Evolutionary conservation across 2,113 vertebrate species (phyloP).

Genomic region (Brachyhypopomus occidentalis): DNA sequence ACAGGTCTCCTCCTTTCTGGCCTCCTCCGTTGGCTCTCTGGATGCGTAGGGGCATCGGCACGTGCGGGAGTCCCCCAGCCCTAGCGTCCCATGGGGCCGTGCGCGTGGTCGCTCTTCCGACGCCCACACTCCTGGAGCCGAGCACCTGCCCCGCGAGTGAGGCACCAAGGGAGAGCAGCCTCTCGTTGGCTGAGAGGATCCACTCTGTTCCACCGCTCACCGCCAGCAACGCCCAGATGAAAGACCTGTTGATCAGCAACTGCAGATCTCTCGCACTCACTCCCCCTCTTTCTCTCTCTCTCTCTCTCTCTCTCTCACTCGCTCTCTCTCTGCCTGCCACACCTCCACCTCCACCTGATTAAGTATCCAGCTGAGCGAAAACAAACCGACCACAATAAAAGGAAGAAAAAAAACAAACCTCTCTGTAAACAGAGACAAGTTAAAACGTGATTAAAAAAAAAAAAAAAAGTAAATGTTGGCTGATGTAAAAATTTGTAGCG

Average conservation of each 20-base stretch:
- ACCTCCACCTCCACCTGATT: constrained; percentile 36
- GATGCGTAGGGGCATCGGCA: constrained; percentile 63
- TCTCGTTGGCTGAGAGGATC: constrained; percentile 18
- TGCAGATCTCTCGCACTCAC: constrained; percentile 40
- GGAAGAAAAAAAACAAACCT: constrained; percentile 9
- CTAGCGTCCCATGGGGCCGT: constrained; percentile 68
- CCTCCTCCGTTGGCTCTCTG: constrained; percentile 45
- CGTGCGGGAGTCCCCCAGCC: constrained; percentile 28
- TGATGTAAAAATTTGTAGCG: not conserved
- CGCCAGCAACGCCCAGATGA: constrained; percentile 50
- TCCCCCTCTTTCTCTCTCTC: constrained; percentile 25
- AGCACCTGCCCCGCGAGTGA: constrained; percentile 12
- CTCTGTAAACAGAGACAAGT: constrained; percentile 8
- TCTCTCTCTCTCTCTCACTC: constrained; percentile 32
- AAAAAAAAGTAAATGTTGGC: constrained; percentile 26
- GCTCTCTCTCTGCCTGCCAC: constrained; percentile 36
- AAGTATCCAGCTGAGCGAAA: constrained; percentile 44
- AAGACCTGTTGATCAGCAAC: constrained; percentile 42
- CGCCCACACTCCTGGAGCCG: constrained; percentile 17
- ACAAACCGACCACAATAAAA: constrained; percentile 35
- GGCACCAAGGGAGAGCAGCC: not conserved
- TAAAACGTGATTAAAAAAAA: not conserved
- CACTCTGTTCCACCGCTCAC: constrained; percentile 27
- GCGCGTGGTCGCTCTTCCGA: not conserved
- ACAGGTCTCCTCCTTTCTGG: constrained; percentile 62